These are phyloP conservation scores for Tachypleus tridentatus DNA, from an alignment of 1,140 invertebrate genomes.

Conservation along the genomic window DNA sequence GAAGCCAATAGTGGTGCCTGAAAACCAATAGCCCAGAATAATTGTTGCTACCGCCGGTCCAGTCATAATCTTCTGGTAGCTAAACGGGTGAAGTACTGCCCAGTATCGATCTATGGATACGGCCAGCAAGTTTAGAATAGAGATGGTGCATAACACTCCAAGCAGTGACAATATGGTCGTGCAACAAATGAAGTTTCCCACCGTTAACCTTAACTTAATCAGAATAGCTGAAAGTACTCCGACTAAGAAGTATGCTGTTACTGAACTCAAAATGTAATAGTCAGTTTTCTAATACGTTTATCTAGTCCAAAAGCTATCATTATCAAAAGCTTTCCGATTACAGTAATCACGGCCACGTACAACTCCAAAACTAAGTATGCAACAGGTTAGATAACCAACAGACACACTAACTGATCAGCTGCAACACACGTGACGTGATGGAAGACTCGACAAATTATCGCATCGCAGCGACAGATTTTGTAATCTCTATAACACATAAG, in stretches of 20 bases:
- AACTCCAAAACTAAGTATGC: too few relatives aligned
- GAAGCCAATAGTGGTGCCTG: slow-evolving; percentile 62
- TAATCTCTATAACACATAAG: too few relatives aligned
- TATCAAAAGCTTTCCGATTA: too few relatives aligned
- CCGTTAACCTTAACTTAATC: slow-evolving; percentile 59
- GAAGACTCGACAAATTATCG: too few relatives aligned
- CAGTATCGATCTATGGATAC: slow-evolving; percentile 83
- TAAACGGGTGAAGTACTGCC: slow-evolving; percentile 81
- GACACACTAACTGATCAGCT: too few relatives aligned
- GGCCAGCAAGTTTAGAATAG: slow-evolving; percentile 79
- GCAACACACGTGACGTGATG: too few relatives aligned
- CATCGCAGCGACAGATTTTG: too few relatives aligned
- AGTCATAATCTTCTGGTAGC: slow-evolving; percentile 54
- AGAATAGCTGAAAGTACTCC: slow-evolving; percentile 75
- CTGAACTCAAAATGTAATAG: slow-evolving; percentile 80
- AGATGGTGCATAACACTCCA: slow-evolving; percentile 77
- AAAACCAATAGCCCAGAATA: slow-evolving; percentile 70
- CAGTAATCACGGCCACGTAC: too few relatives aligned
- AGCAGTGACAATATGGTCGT: slow-evolving; percentile 72
- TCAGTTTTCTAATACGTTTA: slow-evolving; percentile 44
- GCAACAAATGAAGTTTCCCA: slow-evolving; percentile 57
- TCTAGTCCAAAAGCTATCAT: too few relatives aligned
- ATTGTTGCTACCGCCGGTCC: slow-evolving; percentile 44
- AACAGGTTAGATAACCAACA: too few relatives aligned
- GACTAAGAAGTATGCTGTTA: slow-evolving; percentile 64